Evolutionary conservation across 53 echinoderm and acorn worm genomes (phyloP), one percentile per base, ranked within the genome.

Genomic region (Henricia sp.): DNA sequence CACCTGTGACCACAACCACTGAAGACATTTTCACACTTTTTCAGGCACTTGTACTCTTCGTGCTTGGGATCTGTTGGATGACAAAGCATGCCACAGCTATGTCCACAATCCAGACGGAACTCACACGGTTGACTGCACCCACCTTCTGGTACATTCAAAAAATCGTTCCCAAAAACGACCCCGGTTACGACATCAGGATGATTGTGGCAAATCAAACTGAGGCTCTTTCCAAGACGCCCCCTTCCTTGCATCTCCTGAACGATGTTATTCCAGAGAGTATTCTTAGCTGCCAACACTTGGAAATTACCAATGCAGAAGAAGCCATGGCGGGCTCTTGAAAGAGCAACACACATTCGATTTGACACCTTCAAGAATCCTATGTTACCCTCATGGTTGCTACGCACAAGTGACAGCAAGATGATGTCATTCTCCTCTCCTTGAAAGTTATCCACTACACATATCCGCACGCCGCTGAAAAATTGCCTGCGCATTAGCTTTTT

Each of bases 351-450:
- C 54, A 96, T 77, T 12, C 92, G 85, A 46, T 91, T 90, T 1
- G 88, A 83, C 41, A 76, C 84, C 68, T 82, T 84, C 52, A 96
- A 68, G 38, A 92, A 91, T 2, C 94, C 92, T 33, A 88, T 88
- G n/a, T 55, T 87, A 41, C 92, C 84, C 50, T 67, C 67, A 20
- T 62, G 58, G 43, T 94, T 88, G 51, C 94, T 94, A 36, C 90
- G 89, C 70, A 94, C 94, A 11, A 94, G 44, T 0, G 97, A 87
- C 34, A 94, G 55, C 14, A 96, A 58, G 52, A 96, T 90, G 23
- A 96, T 90, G 69, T 96, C 94, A 72, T 88, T 94, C 26, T 96
- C 93, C 70, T 93, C 97, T 33, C 94, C 94, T 82, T 87, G 92
- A 58, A 73, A 94, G 32, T 85, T 80, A 52, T 96, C 94, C 17